Conservation (phyloP, 2,113 vertebrate species). For the Ptychochromis oligacanthus region DNA sequence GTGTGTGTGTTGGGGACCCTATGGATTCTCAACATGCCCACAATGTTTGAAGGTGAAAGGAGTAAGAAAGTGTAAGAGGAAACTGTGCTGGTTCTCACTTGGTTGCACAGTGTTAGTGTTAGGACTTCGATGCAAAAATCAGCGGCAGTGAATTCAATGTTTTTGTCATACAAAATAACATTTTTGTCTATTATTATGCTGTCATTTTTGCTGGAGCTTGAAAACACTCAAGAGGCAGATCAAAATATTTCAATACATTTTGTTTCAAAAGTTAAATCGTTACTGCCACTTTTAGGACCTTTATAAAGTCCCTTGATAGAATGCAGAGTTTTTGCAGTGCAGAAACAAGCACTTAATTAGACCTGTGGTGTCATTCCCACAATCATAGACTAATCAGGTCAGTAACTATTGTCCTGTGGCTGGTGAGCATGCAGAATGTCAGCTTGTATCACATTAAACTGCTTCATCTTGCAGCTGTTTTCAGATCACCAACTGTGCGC, state of each 20-base stretch:
- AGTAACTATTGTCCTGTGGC: neutral
- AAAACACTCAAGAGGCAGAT: neutral
- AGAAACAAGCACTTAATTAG: neutral
- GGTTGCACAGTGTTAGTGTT: too few species aligned
- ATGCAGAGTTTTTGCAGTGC: neutral
- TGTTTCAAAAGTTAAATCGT: neutral
- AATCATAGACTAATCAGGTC: neutral
- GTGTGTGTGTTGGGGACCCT: neutral
- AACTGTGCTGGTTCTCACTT: neutral
- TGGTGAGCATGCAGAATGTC: neutral
- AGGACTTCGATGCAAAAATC: neutral
- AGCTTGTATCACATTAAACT: neutral
- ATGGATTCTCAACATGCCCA: neutral
- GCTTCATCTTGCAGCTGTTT: neutral
- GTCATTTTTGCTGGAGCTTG: too few species aligned
- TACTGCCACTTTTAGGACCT: neutral
- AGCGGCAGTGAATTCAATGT: neutral
- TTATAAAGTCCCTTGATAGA: neutral
- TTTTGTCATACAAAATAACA: neutral
- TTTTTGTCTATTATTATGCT: neutral
- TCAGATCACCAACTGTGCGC: neutral
- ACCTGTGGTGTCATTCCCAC: neutral
- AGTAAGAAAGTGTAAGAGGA: neutral
- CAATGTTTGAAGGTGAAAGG: constrained; percentile 11
- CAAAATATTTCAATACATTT: neutral